A percentile compares a stretch with the other conserved stretches of the same genome.
Evolutionary conservation across 2,888 invertebrate genomes (phyloP).

Genomic region (Campaea margaritaria): DNA sequence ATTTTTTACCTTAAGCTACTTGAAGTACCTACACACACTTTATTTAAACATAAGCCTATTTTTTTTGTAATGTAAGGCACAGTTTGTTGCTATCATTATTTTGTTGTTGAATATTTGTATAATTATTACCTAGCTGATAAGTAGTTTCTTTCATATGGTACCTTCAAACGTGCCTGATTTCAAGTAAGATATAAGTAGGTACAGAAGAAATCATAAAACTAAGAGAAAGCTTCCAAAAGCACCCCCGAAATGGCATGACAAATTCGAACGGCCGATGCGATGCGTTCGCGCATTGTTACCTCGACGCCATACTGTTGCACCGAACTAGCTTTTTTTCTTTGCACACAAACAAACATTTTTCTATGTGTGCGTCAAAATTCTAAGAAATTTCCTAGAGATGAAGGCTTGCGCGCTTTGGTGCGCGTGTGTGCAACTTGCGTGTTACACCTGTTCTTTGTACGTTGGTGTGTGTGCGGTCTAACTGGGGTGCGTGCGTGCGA

Average conservation of each 20-base stretch:
- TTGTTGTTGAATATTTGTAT: too few relatives aligned
- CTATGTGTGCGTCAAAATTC: slow-evolving; percentile 60
- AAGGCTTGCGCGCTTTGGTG: slow-evolving; percentile 33
- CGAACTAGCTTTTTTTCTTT: slow-evolving; percentile 63
- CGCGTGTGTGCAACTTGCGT: slow-evolving; percentile 56
- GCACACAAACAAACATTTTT: slow-evolving; percentile 44
- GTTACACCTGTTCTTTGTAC: slow-evolving; percentile 64
- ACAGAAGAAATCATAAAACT: background rate
- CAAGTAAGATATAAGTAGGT: too few relatives aligned
- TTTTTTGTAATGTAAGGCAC: too few relatives aligned
- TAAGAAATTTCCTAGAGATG: slow-evolving; percentile 52
- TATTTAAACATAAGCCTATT: too few relatives aligned
- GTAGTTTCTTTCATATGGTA: too few relatives aligned
- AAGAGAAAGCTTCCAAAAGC: slow-evolving; percentile 10
- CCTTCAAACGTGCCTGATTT: too few relatives aligned
- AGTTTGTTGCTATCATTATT: too few relatives aligned
- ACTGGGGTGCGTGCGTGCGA: slow-evolving; percentile 66
- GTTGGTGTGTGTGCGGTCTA: slow-evolving; percentile 43
- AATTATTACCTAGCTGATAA: too few relatives aligned
- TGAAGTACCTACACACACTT: too few relatives aligned
- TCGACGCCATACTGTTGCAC: slow-evolving; percentile 53
- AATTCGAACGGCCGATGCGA: slow-evolving; percentile 43
- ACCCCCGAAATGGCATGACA: slow-evolving; percentile 51
- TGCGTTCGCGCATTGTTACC: slow-evolving; percentile 60
- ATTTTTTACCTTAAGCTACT: too few relatives aligned